A percentile compares a stretch with the other conserved stretches of the same genome.
Evolutionary conservation across 2,113 vertebrate species (phyloP).

Genomic region (Brienomyrus brachyistius): DNA sequence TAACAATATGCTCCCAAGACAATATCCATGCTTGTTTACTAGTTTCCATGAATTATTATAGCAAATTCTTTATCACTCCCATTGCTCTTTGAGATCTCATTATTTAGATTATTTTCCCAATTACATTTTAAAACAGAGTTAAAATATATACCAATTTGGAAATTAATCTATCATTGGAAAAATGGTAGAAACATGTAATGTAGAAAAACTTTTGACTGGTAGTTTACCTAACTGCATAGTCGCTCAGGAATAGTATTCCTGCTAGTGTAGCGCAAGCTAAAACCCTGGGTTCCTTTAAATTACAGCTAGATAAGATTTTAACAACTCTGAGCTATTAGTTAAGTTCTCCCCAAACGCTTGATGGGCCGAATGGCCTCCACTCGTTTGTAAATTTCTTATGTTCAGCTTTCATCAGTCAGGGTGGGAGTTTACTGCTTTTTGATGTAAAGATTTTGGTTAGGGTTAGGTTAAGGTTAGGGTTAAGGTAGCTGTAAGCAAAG

Average conservation of each 20-base stretch:
- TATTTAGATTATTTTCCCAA: background rate
- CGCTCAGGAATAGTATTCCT: background rate
- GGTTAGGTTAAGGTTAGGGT: background rate
- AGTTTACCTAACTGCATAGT: background rate
- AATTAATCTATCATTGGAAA: background rate
- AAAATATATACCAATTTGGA: background rate
- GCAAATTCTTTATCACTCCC: background rate
- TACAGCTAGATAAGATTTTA: too few relatives aligned
- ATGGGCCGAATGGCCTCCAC: too few relatives aligned
- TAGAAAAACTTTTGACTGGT: too few relatives aligned
- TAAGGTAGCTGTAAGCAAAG: background rate
- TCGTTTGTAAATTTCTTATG: too few relatives aligned
- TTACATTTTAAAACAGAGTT: background rate
- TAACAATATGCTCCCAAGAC: background rate
- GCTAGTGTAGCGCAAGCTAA: too few relatives aligned
- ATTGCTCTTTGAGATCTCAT: background rate
- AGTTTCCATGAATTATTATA: background rate
- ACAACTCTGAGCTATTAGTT: too few relatives aligned
- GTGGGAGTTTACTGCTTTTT: background rate
- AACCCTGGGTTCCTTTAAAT: too few relatives aligned
- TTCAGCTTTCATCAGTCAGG: background rate
- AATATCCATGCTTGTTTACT: background rate
- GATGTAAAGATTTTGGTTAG: background rate
- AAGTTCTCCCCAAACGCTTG: too few relatives aligned
- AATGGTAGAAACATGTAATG: too few relatives aligned